Conservation (phyloP, 23 tunicate species). For the Ciona savignyi region DNA sequence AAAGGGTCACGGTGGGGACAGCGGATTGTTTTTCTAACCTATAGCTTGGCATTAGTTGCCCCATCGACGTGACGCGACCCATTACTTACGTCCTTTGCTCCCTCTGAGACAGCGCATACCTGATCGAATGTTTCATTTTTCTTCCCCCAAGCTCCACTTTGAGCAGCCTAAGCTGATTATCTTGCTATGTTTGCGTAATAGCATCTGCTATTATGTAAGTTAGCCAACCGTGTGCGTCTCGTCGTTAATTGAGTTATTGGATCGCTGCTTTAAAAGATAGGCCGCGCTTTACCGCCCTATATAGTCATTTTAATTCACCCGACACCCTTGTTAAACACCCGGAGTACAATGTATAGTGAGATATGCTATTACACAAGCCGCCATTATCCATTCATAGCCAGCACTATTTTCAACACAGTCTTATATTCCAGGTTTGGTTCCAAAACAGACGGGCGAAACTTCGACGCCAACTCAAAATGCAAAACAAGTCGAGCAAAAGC, state of each 20-base stretch:
- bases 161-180: not conserved
- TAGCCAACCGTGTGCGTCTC: constrained; percentile 1
- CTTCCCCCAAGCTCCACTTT: not conserved
- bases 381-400: not conserved
- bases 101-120: not conserved
- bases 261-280: not conserved
- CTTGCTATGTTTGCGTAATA: constrained; percentile 1
- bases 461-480: constrained; percentile 90
- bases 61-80: not conserved
- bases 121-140: not conserved
- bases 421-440: constrained; percentile 87
- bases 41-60: not conserved
- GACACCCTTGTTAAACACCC: too few species aligned
- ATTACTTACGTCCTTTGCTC: not conserved
- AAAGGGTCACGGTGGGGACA: constrained; percentile 1
- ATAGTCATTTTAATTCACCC: too few species aligned
- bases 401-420: not conserved
- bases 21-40: not conserved
- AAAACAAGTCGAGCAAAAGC: constrained; percentile 37
- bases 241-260: not conserved
- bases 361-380: too few species aligned
- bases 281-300: not conserved
- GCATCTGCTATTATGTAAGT: not conserved
- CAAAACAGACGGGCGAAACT: constrained; percentile 93
- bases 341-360: too few species aligned